phyloP scores from a whole-genome alignment of 2,888 invertebrate genomes.

The Cataglyphis cursor region DNA sequence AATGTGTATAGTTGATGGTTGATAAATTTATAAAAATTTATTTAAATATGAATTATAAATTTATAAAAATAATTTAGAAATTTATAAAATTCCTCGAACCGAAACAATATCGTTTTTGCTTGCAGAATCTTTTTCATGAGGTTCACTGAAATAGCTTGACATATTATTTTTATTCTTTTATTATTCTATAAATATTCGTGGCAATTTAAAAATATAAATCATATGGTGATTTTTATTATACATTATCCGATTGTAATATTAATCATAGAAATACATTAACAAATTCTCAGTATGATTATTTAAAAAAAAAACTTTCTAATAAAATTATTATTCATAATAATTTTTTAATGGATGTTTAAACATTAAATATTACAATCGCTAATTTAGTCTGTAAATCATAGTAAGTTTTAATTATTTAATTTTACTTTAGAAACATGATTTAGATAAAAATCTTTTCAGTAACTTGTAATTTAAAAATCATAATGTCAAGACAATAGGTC shows the following conservation, averaged over 20 bases:
- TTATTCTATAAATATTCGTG: slow-evolving; percentile 12
- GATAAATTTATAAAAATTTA: not conserved
- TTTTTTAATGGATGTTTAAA: not conserved
- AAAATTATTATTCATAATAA: not conserved
- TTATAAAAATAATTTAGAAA: not conserved
- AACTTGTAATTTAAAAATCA: not conserved
- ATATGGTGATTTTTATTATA: not conserved
- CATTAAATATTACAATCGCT: not conserved
- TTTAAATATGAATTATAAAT: too few species aligned
- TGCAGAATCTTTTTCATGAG: not conserved
- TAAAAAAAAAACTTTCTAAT: not conserved
- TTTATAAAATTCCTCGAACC: slow-evolving; percentile 9
- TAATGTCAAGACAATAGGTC: not conserved
- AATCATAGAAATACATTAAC: not conserved
- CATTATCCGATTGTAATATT: slow-evolving; percentile 2
- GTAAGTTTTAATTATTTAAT: not conserved
- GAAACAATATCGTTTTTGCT: not conserved
- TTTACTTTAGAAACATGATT: not conserved
- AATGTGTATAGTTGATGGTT: not conserved
- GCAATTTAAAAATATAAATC: not conserved
- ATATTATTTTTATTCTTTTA: not conserved
- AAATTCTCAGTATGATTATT: not conserved
- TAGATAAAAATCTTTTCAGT: not conserved
- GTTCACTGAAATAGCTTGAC: not conserved
- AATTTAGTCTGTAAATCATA: not conserved